Conservation (phyloP, 2,888 invertebrate species). For the Emmelina monodactyla region DNA sequence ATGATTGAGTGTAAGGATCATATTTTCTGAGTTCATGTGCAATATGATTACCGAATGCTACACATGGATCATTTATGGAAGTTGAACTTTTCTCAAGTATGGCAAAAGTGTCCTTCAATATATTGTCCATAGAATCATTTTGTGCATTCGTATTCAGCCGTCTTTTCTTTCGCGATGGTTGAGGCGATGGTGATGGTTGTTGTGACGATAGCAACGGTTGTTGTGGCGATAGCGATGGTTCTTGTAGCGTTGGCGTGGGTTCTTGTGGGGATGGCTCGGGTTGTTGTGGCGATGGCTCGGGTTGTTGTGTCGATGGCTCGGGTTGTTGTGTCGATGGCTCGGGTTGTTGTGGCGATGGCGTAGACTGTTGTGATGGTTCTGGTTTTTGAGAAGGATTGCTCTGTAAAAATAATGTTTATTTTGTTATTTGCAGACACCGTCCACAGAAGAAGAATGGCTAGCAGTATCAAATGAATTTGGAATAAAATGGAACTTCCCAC, state of each 20-base stretch:
- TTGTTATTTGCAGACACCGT: constrained; percentile 12
- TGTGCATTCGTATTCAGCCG: constrained; percentile 13
- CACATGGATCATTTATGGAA: constrained; percentile 11
- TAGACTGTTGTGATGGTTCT: no score
- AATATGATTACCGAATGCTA: constrained; percentile 12
- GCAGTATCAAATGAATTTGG: constrained; percentile 11
- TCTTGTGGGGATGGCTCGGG: constrained; percentile 8
- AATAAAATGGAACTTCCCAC: constrained; percentile 11
- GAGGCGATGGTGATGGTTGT: background rate
- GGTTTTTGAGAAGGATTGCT: constrained; percentile 6
- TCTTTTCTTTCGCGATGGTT: constrained; percentile 11
- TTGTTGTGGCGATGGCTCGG: constrained; percentile 5
- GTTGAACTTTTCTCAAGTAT: constrained; percentile 11
- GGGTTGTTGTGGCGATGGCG: background rate
- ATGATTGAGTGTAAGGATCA: constrained; percentile 10
- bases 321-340: constrained; percentile 4
- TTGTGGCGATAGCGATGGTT: constrained; percentile 6
- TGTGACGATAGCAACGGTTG: constrained; percentile 9
- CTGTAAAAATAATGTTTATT: constrained; percentile 8
- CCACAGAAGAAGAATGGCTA: constrained; percentile 13
- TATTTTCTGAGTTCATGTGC: constrained; percentile 13
- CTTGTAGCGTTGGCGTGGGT: constrained; percentile 6
- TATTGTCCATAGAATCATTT: constrained; percentile 14
- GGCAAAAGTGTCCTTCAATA: constrained; percentile 12
- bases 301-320: background rate